Evolutionary conservation across 2,888 invertebrate species (phyloP), one percentile per base, ranked within the genome.

Genomic region (Morpho helenor): DNA sequence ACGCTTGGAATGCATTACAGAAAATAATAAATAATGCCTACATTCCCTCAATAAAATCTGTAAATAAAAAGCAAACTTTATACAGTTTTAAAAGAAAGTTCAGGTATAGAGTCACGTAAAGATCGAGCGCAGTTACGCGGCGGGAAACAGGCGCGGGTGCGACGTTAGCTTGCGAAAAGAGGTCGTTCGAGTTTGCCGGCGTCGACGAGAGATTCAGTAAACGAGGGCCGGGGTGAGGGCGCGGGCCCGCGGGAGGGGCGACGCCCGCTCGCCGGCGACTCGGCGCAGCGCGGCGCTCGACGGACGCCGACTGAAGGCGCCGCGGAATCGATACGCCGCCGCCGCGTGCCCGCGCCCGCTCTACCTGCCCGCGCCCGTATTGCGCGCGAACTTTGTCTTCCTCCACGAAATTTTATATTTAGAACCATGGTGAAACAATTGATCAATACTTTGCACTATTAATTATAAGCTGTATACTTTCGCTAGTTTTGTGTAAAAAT

Each of bases 351-450:
- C 79, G 80, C 79, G 76, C 76, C 74, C 79, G 75, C 76, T 73
- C 73, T 77, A 74, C 77, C 83, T 73, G 77, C 84, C 76, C 76
- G 74, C 83, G 84, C 84, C 85, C 87, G 84, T 86, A 84, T 86
- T 88, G 89, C 89, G 89, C 89, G 89, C 88, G 85, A 90, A 90
- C 87, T 89, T 89, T 84, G 88, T 87, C 87, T 88, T 88, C 81
- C 85, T 84, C 82, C 76, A 83, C 83, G 81, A 82, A 84, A 88
- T 88, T 90, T 90, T 89, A 90, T 89, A 89, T 89, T 90, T 88
- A 89, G 89, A 87, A 83, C 82, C 87, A 87, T 86, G 87, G 85
- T 86, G 84, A 86, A 88, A 84, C 85, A 82, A 88, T 86, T 89
- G 85, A 89, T 89, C 89, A 82, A 88, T 89, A 87, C 84, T 87